Evolutionary conservation across 2,113 vertebrate genomes (phyloP).

Genomic region (Rhinogobius similis): DNA sequence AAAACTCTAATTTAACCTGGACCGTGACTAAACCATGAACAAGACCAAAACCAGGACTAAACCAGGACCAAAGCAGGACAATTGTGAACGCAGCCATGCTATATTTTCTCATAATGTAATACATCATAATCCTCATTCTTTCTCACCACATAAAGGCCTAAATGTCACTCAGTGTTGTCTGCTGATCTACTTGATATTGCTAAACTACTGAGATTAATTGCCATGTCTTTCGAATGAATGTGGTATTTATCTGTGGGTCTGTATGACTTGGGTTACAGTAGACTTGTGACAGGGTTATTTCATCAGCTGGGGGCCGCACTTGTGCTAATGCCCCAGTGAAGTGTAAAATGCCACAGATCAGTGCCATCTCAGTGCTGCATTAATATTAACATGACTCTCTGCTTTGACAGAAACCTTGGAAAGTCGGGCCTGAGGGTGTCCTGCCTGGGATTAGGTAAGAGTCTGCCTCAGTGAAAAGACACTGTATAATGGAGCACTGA

Average conservation of each 20-base stretch:
- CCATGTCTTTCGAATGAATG: not conserved
- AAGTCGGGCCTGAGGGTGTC: slow-evolving; percentile 97
- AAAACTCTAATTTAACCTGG: no score
- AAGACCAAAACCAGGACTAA: not conserved
- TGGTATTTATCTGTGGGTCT: not conserved
- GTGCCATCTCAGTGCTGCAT: slow-evolving; percentile 32
- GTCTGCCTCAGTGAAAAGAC: not conserved
- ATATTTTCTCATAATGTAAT: no score
- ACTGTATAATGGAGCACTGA: slow-evolving; percentile 16
- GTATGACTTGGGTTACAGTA: not conserved
- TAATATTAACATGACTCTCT: slow-evolving; percentile 48
- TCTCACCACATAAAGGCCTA: not conserved
- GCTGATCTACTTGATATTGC: not conserved
- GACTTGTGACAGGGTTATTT: slow-evolving; percentile 6
- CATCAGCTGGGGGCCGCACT: not conserved
- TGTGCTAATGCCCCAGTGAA: not conserved
- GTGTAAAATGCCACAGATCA: slow-evolving; percentile 37
- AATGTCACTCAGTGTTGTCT: not conserved
- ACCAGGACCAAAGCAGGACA: not conserved
- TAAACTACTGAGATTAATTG: not conserved
- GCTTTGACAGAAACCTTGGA: slow-evolving; percentile 92
- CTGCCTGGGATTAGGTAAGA: slow-evolving; percentile 96
- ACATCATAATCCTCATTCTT: not conserved
- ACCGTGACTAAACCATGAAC: no score
- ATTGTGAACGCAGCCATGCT: no score